Conservation (phyloP, 2,113 vertebrate species). For the Menura novaehollandiae region DNA sequence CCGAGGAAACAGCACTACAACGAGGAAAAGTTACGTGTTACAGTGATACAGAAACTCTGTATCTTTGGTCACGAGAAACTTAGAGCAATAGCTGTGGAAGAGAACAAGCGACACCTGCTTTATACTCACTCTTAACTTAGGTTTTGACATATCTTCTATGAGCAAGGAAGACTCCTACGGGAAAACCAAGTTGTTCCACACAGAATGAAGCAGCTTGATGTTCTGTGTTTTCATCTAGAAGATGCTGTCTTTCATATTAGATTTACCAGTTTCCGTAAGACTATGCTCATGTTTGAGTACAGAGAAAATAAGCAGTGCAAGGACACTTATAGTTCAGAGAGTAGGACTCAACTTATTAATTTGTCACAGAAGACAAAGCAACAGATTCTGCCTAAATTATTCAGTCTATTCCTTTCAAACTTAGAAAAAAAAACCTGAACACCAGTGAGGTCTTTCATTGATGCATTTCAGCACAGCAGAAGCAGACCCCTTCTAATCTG, state of each 20-base stretch:
- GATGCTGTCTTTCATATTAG: not conserved
- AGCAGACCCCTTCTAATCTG: not conserved
- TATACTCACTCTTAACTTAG: not conserved
- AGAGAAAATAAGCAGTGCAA: not conserved
- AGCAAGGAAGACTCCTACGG: not conserved
- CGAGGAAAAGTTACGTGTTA: not conserved
- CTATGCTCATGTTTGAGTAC: not conserved
- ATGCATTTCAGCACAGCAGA: not conserved
- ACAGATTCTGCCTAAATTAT: not conserved
- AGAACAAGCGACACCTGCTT: not conserved
- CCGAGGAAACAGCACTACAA: not conserved
- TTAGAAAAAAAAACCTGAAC: not conserved
- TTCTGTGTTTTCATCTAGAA: not conserved
- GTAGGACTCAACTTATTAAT: not conserved
- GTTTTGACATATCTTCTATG: not conserved
- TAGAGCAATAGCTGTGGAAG: fast-evolving
- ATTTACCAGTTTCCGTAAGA: not conserved
- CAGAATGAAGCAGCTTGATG: not conserved
- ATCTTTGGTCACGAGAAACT: not conserved
- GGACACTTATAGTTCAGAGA: not conserved
- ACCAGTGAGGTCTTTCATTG: not conserved
- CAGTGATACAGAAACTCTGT: not conserved
- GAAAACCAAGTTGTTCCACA: not conserved
- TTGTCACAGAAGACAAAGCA: not conserved
- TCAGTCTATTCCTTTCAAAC: not conserved